A percentile compares a stretch with the other conserved stretches of the same genome.
Conservation (phyloP, 2,797 vertebrate genomes). For the Chanos chanos region DNA sequence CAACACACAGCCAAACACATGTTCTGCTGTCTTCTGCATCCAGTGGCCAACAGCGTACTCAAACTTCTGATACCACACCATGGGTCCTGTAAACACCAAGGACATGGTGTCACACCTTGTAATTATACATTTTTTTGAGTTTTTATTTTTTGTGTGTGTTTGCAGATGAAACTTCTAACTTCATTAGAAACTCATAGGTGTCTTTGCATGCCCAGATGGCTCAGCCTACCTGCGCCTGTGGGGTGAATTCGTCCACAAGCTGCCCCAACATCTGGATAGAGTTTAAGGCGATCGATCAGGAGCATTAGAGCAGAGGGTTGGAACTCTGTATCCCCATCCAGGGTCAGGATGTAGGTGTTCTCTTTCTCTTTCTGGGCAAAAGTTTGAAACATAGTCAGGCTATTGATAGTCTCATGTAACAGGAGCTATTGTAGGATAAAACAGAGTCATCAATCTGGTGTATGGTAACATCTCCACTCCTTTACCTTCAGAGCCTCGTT, state of each 20-base stretch:
- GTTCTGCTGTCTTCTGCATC: conserved; percentile 74
- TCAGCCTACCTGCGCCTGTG: conserved; percentile 63
- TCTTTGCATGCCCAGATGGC: too few relatives aligned
- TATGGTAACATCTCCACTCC: too few relatives aligned
- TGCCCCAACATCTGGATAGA: conserved; percentile 67
- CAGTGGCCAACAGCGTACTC: conserved; percentile 73
- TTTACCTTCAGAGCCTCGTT: conserved; percentile 41
- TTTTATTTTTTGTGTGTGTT: too few relatives aligned
- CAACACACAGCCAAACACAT: conserved; percentile 67
- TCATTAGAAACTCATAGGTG: too few relatives aligned
- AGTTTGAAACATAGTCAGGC: too few relatives aligned
- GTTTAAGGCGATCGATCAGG: conserved; percentile 66
- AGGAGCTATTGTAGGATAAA: too few relatives aligned
- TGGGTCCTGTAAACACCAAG: conserved; percentile 56
- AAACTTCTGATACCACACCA: conserved; percentile 77
- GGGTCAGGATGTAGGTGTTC: conserved; percentile 69
- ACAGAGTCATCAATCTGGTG: too few relatives aligned
- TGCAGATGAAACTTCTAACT: too few relatives aligned
- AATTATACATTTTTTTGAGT: too few relatives aligned
- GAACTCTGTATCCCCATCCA: conserved; percentile 75
- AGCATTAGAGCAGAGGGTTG: conserved; percentile 66
- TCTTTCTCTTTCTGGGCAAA: conserved; percentile 55
- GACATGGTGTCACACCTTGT: too few relatives aligned
- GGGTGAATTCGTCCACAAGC: conserved; percentile 74
- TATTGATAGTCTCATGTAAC: too few relatives aligned